phyloP scores from a whole-genome alignment of 2,888 invertebrate genomes.

The Acrocyrtus sp. region DNA sequence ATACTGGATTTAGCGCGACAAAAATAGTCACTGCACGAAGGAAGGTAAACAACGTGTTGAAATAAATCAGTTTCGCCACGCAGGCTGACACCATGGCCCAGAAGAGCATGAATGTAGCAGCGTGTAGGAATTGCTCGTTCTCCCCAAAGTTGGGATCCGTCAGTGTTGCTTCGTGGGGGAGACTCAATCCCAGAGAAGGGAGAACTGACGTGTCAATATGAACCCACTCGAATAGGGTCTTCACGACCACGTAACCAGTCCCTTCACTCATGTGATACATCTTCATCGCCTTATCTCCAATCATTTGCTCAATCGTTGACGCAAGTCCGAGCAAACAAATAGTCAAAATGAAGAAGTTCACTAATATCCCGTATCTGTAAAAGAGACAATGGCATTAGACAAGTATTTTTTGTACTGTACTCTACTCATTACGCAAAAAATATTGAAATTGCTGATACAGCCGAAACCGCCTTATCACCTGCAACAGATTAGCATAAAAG shows the following conservation, averaged over 20 bases:
- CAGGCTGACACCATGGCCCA: constrained; percentile 17
- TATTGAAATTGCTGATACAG: no score
- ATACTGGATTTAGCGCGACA: constrained; percentile 6
- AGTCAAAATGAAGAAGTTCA: background rate
- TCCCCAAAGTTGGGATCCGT: constrained; percentile 17
- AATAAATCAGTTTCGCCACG: constrained; percentile 23
- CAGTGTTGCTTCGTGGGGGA: constrained; percentile 1
- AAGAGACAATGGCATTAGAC: no score
- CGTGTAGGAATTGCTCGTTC: constrained; percentile 16
- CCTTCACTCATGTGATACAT: constrained; percentile 4
- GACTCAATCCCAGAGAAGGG: background rate
- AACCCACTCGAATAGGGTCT: background rate
- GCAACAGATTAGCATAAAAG: background rate
- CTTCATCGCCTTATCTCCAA: constrained; percentile 1
- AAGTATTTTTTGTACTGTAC: no score
- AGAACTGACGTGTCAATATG: background rate
- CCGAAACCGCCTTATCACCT: no score
- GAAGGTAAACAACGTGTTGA: constrained; percentile 28
- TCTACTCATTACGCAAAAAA: no score
- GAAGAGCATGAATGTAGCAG: background rate
- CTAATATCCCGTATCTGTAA: constrained; percentile 9
- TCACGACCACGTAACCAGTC: constrained; percentile 7
- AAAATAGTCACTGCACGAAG: constrained; percentile 25
- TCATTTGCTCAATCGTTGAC: constrained; percentile 7
- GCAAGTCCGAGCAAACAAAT: background rate